Evolutionary conservation across 2,888 invertebrate species (phyloP), one percentile per base, ranked within the genome.

Genomic region (Neoaliturus tenellus): DNA sequence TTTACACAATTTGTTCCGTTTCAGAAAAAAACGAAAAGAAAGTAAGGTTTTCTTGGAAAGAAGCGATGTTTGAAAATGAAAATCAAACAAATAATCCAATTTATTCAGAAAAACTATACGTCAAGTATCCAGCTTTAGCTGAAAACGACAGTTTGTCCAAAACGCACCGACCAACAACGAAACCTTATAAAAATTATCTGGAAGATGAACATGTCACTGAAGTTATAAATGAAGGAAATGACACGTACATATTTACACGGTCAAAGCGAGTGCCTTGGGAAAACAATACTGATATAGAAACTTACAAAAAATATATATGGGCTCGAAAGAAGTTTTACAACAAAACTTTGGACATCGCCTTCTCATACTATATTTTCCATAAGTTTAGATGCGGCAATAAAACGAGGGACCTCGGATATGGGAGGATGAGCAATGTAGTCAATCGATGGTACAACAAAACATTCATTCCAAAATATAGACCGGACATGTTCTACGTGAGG

Each of bases 371-470:
- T 35, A 44, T 75, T 10, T 75, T 75, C n/a, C 41, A 75, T 28
- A 75, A 75, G 31, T 75, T 44, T 28, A 4, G 48, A 1, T 44
- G 75, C 25, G 75, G 75, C 2, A 75, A 75, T 17, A 28, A 28
- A 28, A 44, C 75, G 0, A 41, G 75, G 25, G 75, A 75, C 20
- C 8, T 75, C 17, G 75, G 75, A 5, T 75, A 75, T 17, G 75
- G 75, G n/a, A 75, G 75, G 31, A 75, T 75, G 75, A 75, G 75
- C 17, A 75, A 75, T 23, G 75, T 75, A 17, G 75, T 75, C n/a
- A 75, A 75, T 35, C 75, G 75, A 0, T 75, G 75, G 75, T 75
- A 75, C 48, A 75, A 75, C 39, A 41, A 41, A 75, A 75, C 75
- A 8, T 75, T 75, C n/a, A 28, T 44, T 3, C 48, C 75, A 4